A percentile compares a stretch with the other conserved stretches of the same genome.
Evolutionary conservation across 1,140 invertebrate species (phyloP).

Genomic region (Drosophila insularis): DNA sequence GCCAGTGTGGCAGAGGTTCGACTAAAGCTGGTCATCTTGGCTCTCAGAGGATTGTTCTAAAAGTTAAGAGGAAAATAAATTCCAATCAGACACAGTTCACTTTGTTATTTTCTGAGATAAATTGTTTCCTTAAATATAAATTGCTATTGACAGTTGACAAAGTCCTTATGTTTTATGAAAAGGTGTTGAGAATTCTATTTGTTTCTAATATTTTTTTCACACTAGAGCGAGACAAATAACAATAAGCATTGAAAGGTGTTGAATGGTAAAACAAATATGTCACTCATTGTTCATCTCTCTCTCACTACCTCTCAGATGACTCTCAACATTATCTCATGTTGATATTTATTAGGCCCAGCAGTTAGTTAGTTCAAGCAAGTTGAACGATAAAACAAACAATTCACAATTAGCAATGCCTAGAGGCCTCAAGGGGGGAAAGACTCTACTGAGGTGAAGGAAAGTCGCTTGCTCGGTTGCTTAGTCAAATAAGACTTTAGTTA

Average conservation of each 20-base stretch:
- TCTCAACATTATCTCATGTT: not conserved
- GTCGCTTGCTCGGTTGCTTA: not conserved
- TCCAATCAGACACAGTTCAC: no score
- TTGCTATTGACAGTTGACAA: no score
- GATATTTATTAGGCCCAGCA: constrained; percentile 8
- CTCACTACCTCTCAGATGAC: not conserved
- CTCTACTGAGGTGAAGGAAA: not conserved
- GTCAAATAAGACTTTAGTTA: constrained; percentile 9
- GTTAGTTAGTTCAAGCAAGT: constrained; percentile 5
- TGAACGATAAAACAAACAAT: constrained; percentile 8
- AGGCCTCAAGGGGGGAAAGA: not conserved
- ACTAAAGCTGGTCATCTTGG: constrained; percentile 65
- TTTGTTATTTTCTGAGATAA: no score
- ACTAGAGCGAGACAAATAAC: not conserved
- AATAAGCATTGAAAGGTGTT: constrained; percentile 3
- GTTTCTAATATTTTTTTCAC: not conserved
- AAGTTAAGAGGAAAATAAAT: not conserved
- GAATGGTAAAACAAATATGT: constrained; percentile 1
- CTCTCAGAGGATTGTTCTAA: not conserved
- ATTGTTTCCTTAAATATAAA: no score
- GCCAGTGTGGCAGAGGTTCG: constrained; percentile 59
- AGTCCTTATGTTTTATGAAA: no score
- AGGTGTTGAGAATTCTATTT: not conserved
- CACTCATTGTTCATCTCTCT: constrained; percentile 5
- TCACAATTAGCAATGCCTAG: not conserved